Percentiles rank a stretch among this genome's conserved stretches.
Conservation (phyloP, 1,140 invertebrate genomes). For the Drosophila arizonae region DNA sequence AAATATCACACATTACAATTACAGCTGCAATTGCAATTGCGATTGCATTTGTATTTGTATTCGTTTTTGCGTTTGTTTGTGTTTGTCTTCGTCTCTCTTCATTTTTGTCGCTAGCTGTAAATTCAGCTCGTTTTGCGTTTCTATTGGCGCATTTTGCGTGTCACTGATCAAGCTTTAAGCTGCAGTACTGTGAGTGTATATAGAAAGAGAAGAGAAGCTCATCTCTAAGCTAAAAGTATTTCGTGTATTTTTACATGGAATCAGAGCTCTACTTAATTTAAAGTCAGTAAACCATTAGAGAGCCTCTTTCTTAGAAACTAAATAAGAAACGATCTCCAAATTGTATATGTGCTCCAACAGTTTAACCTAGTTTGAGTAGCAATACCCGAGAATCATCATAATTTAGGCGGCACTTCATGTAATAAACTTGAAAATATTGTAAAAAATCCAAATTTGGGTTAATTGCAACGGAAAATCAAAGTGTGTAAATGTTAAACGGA, state of each 20-base stretch:
- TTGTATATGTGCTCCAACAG: neutral
- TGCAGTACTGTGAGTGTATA: neutral
- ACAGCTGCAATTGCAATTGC: slow-evolving; percentile 21
- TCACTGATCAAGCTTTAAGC: slow-evolving; percentile 10
- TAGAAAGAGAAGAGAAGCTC: neutral
- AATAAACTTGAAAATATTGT: neutral
- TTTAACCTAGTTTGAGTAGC: slow-evolving; percentile 17
- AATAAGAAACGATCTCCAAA: too few relatives aligned
- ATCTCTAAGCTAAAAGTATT: too few relatives aligned
- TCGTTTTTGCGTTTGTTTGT: neutral
- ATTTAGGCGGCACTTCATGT: neutral
- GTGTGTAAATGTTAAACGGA: slow-evolving; percentile 64
- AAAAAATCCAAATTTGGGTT: slow-evolving; percentile 49
- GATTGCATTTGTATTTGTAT: slow-evolving; percentile 25
- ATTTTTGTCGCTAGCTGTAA: slow-evolving; percentile 10
- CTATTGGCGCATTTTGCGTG: slow-evolving; percentile 3
- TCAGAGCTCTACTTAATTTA: too few relatives aligned
- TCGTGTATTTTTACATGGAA: too few relatives aligned
- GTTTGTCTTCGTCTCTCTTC: slow-evolving; percentile 5
- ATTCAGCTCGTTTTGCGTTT: neutral
- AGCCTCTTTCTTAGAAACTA: neutral
- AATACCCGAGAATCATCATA: neutral
- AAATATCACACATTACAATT: slow-evolving; percentile 72
- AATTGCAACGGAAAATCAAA: slow-evolving; percentile 57
- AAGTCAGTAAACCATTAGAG: neutral